Evolutionary conservation across 2,797 vertebrate species (phyloP), one percentile per base, ranked within the genome.

Genomic region (Etheostoma nigrum): DNA sequence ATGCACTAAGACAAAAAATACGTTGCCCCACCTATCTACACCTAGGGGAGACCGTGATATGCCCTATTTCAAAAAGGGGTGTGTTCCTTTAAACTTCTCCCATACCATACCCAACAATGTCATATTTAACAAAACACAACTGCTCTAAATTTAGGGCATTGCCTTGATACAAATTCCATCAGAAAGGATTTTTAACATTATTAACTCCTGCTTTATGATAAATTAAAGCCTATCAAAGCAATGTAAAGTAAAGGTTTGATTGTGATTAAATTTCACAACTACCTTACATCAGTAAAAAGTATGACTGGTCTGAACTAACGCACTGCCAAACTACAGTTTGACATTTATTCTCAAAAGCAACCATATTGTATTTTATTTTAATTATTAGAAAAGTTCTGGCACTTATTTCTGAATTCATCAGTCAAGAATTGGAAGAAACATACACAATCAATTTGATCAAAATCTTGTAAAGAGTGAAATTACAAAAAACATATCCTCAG

Each of bases 391-490:
- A 66, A 36, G 16, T 14, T 16, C 27, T 53, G 40, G 47, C 11
- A 76, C 27, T 40, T 42, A 63, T 53, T 58, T 6, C 6, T 10
- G 11, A 57, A 44, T 66, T 19, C 0, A 13, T n/a, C 5, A 36
- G 9, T 7, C 23, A 40, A 25, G 3, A 33, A 64, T 36, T 52
- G 2, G 10, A 21, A 72, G 8, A 69, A 77, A 52, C 16, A 52
- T 18, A 67, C 40, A 64, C 57, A 52, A 67, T 18, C 49, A n/a
- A 8, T 53, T 65, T 40, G 16, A 68, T 33, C 48, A 33, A 12
- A 72, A 54, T 25, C 18, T n/a, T 19, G 36, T 40, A 40, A 44
- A 13, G 0, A 51, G 2, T 27, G 27, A 51, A 73, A 45, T 48
- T 54, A 10, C 5, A 70, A 63, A 63, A 48, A 61, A 44, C 1